Evolutionary conservation across 2,888 invertebrate species (phyloP), one percentile per base, ranked within the genome.

Genomic region (Diarsia brunnea): DNA sequence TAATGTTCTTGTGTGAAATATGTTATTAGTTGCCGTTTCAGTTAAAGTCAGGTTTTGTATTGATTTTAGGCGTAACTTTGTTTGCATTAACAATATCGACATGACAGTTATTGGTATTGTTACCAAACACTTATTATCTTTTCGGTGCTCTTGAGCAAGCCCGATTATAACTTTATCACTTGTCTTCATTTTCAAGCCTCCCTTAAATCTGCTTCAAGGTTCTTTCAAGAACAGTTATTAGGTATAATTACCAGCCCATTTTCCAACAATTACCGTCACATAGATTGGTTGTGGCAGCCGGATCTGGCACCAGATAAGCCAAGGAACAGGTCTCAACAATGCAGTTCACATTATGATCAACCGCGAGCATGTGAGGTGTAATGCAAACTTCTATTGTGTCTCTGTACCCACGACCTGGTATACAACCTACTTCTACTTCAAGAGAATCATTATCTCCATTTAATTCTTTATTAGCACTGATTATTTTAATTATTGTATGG

Each of bases 301-400:
- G 75, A 82, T 84, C 75, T 84, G 53, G n/a, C 43, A 67, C 71
- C 66, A 76, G 84, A 82, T 82, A 84, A 80, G 63, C 84, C 58
- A 43, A 67, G 31, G 66, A 67, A 83, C 84, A 79, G 19, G 66
- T 53, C 1, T 60, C 67, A 79, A 82, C 82, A 82, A 82, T 82
- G 76, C 63, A 67, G 69, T 77, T 82, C 84, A 69, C 82, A 84
- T 72, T 76, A 66, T 45, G 75, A 66, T 60, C 75, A 71, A 47
- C 66, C 4, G 69, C 43, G 68, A 69, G 58, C 68, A 63, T 51
- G 43, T 49, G 53, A 66, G 38, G 49, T 19, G 24, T 58, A 61
- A 77, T 64, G 53, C 45, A 58, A 75, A 24, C 61, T 72, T 49
- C 82, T 49, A 84, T 84, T 84, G 82, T 82, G 69, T 64, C 60